These are phyloP conservation scores for Chelonoidis abingdonii DNA, from an alignment of 2,113 vertebrate genomes.

Conservation along the genomic window DNA sequence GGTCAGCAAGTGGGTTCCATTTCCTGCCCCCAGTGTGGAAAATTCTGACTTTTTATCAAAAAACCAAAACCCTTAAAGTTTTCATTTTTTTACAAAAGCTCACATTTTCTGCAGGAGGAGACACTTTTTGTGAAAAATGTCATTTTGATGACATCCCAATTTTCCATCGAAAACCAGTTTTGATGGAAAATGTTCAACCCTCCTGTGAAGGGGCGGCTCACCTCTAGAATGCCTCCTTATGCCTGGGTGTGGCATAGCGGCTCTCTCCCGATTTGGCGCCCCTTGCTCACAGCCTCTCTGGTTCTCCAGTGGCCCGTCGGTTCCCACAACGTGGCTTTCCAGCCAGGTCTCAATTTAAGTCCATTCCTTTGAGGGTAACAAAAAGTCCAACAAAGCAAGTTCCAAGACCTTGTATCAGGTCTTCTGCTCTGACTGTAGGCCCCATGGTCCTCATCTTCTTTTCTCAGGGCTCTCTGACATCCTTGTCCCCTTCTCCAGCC, in stretches of 20 bases:
- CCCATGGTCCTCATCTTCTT: background rate
- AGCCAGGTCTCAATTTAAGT: background rate
- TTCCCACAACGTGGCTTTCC: background rate
- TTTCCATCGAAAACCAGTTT: background rate
- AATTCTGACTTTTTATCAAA: background rate
- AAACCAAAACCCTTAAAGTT: background rate
- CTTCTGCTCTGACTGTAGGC: background rate
- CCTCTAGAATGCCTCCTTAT: background rate
- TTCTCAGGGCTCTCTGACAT: background rate
- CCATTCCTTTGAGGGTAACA: background rate
- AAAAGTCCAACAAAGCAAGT: background rate
- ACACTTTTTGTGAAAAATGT: background rate
- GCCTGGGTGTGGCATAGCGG: accelerated
- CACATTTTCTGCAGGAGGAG: background rate
- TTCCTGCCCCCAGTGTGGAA: background rate
- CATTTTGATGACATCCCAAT: accelerated
- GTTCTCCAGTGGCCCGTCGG: background rate
- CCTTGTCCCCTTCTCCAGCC: background rate
- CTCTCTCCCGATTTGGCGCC: background rate
- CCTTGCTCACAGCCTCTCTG: background rate
- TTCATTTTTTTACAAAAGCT: background rate
- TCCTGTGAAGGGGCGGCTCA: background rate
- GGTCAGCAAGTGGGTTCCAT: accelerated
- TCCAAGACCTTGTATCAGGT: background rate
- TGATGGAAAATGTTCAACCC: background rate